Percentiles rank a stretch among this genome's conserved stretches.
These are phyloP conservation scores for Lacerta bilineata DNA, from an alignment of 2,797 vertebrate genomes.

Conservation along the genomic window DNA sequence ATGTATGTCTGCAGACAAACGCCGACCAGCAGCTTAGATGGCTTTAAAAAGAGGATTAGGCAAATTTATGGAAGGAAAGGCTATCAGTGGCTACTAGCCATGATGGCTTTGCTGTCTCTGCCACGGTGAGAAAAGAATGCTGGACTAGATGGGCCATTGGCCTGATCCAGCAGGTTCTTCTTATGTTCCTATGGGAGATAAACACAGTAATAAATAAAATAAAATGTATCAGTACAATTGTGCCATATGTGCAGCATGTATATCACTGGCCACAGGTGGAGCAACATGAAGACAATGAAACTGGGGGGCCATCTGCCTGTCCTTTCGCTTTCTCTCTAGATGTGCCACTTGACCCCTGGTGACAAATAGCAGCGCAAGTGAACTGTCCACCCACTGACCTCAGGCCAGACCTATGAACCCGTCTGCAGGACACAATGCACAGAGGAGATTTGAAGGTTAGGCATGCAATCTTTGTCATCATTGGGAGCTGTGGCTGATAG, in stretches of 20 bases:
- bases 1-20: too few species aligned
- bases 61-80: too few species aligned
- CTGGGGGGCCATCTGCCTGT: not conserved
- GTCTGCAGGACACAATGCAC: constrained; percentile 14
- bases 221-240: too few species aligned
- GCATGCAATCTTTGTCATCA: constrained; percentile 4
- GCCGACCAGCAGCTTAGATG: too few species aligned
- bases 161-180: too few species aligned
- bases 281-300: constrained; percentile 22
- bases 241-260: not conserved
- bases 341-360: constrained; percentile 25
- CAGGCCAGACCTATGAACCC: constrained; percentile 36
- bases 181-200: too few species aligned
- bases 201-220: too few species aligned
- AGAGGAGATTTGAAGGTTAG: constrained; percentile 7
- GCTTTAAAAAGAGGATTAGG: too few species aligned
- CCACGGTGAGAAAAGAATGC: too few species aligned
- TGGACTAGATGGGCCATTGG: too few species aligned
- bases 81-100: too few species aligned
- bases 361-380: constrained; percentile 12
- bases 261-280: constrained; percentile 1
- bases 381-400: constrained; percentile 45
- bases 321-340: constrained; percentile 23
- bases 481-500: constrained; percentile 21
- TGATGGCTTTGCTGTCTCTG: too few species aligned